Evolutionary conservation across 2,888 invertebrate genomes (phyloP).

Genomic region (Allygus modestus): DNA sequence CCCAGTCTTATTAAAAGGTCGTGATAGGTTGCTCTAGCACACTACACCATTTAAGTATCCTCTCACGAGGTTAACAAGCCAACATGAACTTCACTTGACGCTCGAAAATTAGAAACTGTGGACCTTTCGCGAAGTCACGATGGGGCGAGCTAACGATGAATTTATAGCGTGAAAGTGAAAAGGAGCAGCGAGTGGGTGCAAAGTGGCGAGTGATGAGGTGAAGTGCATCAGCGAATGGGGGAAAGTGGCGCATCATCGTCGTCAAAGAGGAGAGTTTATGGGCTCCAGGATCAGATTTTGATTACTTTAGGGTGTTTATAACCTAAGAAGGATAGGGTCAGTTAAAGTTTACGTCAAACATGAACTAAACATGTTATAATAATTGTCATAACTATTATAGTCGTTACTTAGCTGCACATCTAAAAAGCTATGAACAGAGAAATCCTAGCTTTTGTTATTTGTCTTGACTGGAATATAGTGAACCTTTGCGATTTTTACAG

Average conservation of each 20-base stretch:
- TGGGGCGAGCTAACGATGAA: slow-evolving; percentile 10
- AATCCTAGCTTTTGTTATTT: too few relatives aligned
- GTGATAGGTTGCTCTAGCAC: slow-evolving; percentile 2
- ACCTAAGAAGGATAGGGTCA: too few relatives aligned
- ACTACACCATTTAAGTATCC: background rate
- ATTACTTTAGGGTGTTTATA: background rate
- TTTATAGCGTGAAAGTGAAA: slow-evolving; percentile 26
- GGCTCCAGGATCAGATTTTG: background rate
- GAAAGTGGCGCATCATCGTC: background rate
- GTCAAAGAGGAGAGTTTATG: background rate
- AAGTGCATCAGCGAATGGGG: background rate
- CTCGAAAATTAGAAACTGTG: slow-evolving; percentile 31
- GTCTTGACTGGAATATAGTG: too few relatives aligned
- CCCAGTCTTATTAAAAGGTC: background rate
- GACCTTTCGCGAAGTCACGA: slow-evolving; percentile 32
- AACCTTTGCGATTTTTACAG: too few relatives aligned
- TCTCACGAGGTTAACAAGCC: slow-evolving; percentile 5
- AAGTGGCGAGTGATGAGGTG: background rate
- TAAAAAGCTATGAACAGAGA: too few relatives aligned
- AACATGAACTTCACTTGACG: background rate
- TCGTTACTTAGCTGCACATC: too few relatives aligned
- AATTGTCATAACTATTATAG: too few relatives aligned
- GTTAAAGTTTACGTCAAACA: too few relatives aligned
- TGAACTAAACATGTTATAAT: too few relatives aligned
- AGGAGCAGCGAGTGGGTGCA: slow-evolving; percentile 26